Percentiles rank a stretch among this genome's conserved stretches.
Conservation (phyloP, 2,888 invertebrate genomes). For the Tinea pellionella region DNA sequence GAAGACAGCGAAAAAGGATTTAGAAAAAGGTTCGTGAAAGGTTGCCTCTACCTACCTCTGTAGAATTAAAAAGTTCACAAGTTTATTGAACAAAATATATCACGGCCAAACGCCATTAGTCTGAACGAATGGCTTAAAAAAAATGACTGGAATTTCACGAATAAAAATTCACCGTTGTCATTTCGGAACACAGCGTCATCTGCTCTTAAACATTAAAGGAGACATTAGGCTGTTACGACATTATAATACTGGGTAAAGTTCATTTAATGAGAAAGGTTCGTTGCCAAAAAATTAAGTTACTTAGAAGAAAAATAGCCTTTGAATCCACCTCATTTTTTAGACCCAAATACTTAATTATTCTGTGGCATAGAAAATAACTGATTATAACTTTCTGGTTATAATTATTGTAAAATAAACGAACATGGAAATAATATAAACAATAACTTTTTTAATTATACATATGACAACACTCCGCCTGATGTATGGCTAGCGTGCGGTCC, state of each 20-base stretch:
- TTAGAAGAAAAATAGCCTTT: neutral
- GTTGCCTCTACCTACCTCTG: too few species aligned
- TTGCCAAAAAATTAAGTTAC: neutral
- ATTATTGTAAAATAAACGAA: too few species aligned
- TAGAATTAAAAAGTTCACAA: too few species aligned
- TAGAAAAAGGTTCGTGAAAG: too few species aligned
- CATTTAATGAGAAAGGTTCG: conserved; percentile 1
- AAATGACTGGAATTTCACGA: neutral
- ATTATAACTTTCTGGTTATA: too few species aligned
- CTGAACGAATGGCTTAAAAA: neutral
- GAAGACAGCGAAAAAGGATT: too few species aligned
- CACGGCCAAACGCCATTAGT: neutral
- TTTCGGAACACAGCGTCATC: neutral
- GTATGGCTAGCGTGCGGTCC: too few species aligned
- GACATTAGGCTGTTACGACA: neutral
- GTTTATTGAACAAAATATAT: neutral
- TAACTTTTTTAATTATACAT: too few species aligned
- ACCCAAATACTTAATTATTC: neutral
- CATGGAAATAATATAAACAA: too few species aligned
- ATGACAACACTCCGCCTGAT: too few species aligned
- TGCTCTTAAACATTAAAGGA: neutral
- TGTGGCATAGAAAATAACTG: too few species aligned
- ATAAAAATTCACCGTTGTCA: conserved; percentile 5
- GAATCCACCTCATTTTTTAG: neutral
- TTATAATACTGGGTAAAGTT: neutral